Base-by-base conservation (phyloP, 2,888 invertebrate genomes). In the Chaetoderma sp. region DNA sequence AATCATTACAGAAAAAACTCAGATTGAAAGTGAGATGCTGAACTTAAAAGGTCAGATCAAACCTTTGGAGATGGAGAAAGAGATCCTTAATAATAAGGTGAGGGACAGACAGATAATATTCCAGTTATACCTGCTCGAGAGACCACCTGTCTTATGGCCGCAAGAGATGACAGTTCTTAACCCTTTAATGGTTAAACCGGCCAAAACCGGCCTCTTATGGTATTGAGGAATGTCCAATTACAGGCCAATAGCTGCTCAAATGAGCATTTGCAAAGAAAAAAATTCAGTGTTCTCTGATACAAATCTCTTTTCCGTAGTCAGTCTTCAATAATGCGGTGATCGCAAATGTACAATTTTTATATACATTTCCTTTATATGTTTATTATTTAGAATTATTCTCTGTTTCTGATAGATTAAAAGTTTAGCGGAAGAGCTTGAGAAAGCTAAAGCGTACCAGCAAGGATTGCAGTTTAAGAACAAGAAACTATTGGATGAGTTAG, bases 1-100 rank as follows among this genome's bases (percentile, higher is more conserved):
- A 57, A 77, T 80, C 28, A 81, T 80, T 21, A 76, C 74, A 36
- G 81, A 82, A 57, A 82, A 82, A 57, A 82, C 80, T 4, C 80
- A 81, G 55, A 70, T 81, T 10, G 80, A 82, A 54, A 74, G 73
- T 47, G 82, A 82, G 67, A 70, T 80, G 13, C 68, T 81, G 5
- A 69, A 74, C 1, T 60, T 78, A 42, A 75, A 76, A 54, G 68
- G 72, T 10, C 74, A 78, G 61, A 65, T 80, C 16, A 67, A 75
- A 54, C 63, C 65, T 1, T 54, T 76, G 23, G 78, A 80, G 57
- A 71, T 60, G 21, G 78, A 81, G 57, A 77, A 74, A 6, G 67
- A 71, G 25, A 68, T 69, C 23, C 65, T 76, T 10, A 76, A 78
- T 36, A 73, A 74, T 32, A 72, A 78, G 73, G 81, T 81, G 56